Percentiles rank a stretch among this genome's conserved stretches.
phyloP scores from a whole-genome alignment of 2,888 invertebrate genomes.

The Aporophyla lueneburgensis region DNA sequence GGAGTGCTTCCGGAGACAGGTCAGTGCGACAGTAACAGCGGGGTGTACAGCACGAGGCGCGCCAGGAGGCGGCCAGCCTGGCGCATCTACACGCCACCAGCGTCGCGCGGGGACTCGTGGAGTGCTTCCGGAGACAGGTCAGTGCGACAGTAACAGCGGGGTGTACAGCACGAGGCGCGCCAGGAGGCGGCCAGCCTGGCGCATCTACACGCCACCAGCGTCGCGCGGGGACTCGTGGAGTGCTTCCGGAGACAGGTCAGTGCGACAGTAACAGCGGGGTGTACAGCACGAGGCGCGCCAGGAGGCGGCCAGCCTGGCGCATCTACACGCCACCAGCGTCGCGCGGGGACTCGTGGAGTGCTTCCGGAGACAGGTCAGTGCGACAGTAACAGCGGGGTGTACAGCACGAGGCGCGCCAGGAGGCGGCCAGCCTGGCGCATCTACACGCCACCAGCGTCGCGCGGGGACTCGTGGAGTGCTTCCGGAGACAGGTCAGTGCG shows the following conservation, averaged over 20 bases:
- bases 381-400: slow-evolving; percentile 92
- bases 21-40: slow-evolving; percentile 83
- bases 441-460: slow-evolving; percentile 92
- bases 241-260: slow-evolving; percentile 83
- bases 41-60: slow-evolving; percentile 90
- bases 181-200: slow-evolving; percentile 91
- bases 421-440: slow-evolving; percentile 91
- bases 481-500: slow-evolving; percentile 77
- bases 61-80: slow-evolving; percentile 90
- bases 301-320: slow-evolving; percentile 91
- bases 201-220: slow-evolving; percentile 92
- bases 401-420: slow-evolving; percentile 89
- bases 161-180: slow-evolving; percentile 90
- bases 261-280: slow-evolving; percentile 90
- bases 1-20: slow-evolving; percentile 88
- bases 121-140: slow-evolving; percentile 86
- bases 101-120: slow-evolving; percentile 92
- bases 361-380: slow-evolving; percentile 77
- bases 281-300: slow-evolving; percentile 88
- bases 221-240: slow-evolving; percentile 92
- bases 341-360: slow-evolving; percentile 92
- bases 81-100: slow-evolving; percentile 92
- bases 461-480: slow-evolving; percentile 91
- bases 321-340: slow-evolving; percentile 92
- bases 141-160: slow-evolving; percentile 87